Conservation (phyloP, 2,888 invertebrate species). For the Leucophenga maculata region DNA sequence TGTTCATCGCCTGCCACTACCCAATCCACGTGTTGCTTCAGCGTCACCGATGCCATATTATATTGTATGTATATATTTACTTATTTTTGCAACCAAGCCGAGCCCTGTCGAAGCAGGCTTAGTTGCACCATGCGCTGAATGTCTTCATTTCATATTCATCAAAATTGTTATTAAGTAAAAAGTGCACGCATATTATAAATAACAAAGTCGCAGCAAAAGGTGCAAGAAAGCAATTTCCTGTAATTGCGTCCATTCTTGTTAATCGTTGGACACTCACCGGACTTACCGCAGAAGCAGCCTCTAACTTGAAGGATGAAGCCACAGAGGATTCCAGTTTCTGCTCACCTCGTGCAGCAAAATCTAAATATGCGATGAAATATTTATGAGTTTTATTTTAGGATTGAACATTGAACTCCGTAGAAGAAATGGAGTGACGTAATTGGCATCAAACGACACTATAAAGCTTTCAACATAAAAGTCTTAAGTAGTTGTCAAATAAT, state of each 20-base stretch:
- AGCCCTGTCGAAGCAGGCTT: background rate
- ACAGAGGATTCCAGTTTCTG: slow-evolving; percentile 39
- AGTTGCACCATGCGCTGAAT: slow-evolving; percentile 43
- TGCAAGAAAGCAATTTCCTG: slow-evolving; percentile 69
- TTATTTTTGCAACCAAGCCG: background rate
- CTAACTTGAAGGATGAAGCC: slow-evolving; percentile 9
- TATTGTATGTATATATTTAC: background rate
- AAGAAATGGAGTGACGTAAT: too few relatives aligned
- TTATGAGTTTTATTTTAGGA: slow-evolving; percentile 51
- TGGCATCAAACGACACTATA: too few relatives aligned
- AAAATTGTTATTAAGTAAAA: slow-evolving; percentile 61
- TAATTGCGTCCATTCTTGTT: slow-evolving; percentile 70
- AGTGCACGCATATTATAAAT: slow-evolving; percentile 58
- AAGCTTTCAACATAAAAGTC: too few relatives aligned
- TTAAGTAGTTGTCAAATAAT: too few relatives aligned
- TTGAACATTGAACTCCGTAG: background rate
- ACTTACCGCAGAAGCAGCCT: slow-evolving; percentile 24
- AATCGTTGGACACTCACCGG: slow-evolving; percentile 48
- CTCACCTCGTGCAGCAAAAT: slow-evolving; percentile 31
- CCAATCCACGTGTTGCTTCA: background rate
- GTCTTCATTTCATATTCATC: slow-evolving; percentile 65
- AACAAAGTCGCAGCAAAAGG: slow-evolving; percentile 58
- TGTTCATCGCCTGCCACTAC: slow-evolving; percentile 27
- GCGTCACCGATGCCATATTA: background rate
- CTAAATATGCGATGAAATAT: slow-evolving; percentile 59